Evolutionary conservation across 2,797 vertebrate genomes (phyloP), one percentile per base, ranked within the genome.

Genomic region (Margarornis squamiger): DNA sequence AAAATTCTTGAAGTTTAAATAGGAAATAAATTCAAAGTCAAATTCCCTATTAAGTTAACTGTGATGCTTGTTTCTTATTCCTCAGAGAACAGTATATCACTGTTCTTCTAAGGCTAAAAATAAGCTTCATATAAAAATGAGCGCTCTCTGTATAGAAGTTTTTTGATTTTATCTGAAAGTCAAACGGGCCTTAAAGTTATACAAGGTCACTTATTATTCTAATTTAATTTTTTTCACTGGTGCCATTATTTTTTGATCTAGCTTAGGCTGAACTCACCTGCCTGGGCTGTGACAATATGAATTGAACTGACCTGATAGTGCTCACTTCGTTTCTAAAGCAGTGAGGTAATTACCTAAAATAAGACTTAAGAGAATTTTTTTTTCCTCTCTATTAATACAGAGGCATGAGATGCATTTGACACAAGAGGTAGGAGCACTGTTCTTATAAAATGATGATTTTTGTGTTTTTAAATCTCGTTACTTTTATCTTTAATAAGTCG

Each of bases 21-120:
- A 95, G 80, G 94, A 97, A 98, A 97, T 97, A 97, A 97, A 97
- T 97, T 98, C 97, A 98, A 98, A 98, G 98, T 97, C 95, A 97
- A 97, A 97, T 97, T 97, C 61, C 68, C 92, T 96, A 94, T 97
- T 97, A 97, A 97, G 93, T 95, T 95, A 97, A 92, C 95, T 85
- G 90, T 87, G 96, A 95, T 97, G 88, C 95, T 96, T 97, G 93
- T 97, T 97, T 97, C 95, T 95, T 97, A 95, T 97, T 97, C 97
- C 97, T 96, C 89, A 78, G 97, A 98, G 97, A 97, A 91, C 81
- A 87, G 77, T 94, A 70, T 88, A 97, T 96, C 95, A 97, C 80
- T 95, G 85, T 94, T 96, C 92, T 95, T 87, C 73, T 76, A 65
- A 97, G 90, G 92, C 88, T 97, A 97, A 98, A 96, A 97, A 97